These are phyloP conservation scores for Silurus meridionalis DNA, from an alignment of 2,113 vertebrate species.

Conservation along the genomic window DNA sequence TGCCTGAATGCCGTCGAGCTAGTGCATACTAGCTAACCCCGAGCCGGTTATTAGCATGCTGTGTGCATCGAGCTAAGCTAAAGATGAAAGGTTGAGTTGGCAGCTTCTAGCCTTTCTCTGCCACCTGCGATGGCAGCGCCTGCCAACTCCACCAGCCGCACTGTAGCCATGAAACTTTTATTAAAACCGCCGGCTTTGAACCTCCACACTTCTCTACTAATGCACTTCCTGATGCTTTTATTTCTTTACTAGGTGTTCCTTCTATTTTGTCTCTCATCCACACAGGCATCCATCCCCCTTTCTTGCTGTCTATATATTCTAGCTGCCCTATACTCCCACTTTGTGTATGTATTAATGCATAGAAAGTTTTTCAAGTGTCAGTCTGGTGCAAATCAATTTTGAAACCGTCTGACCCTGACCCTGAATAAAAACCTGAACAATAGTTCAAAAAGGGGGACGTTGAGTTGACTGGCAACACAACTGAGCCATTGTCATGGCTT, in stretches of 20 bases:
- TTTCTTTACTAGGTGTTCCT: background rate
- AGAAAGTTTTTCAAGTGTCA: background rate
- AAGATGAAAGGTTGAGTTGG: slow-evolving; percentile 49
- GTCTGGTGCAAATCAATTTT: background rate
- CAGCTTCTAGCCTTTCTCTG: slow-evolving; percentile 33
- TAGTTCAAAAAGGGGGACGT: background rate
- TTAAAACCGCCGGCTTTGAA: slow-evolving; percentile 27
- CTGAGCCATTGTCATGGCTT: background rate
- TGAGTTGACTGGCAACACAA: background rate
- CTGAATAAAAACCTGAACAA: background rate
- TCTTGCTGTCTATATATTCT: no score
- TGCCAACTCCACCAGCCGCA: slow-evolving; percentile 38
- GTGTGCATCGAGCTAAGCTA: slow-evolving; percentile 42
- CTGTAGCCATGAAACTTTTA: slow-evolving; percentile 38
- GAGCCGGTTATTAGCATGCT: slow-evolving; percentile 46
- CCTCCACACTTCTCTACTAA: slow-evolving; percentile 11
- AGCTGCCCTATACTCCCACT: no score
- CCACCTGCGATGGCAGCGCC: slow-evolving; percentile 48
- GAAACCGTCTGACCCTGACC: background rate
- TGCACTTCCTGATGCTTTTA: slow-evolving; percentile 30
- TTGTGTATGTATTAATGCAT: background rate
- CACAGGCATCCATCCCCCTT: slow-evolving; percentile 46
- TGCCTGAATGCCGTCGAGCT: background rate
- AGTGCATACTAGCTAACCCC: slow-evolving; percentile 27
- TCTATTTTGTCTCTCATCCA: slow-evolving; percentile 24